Base-by-base conservation (phyloP, 1,140 invertebrate genomes). In the Ooceraea biroi region DNA sequence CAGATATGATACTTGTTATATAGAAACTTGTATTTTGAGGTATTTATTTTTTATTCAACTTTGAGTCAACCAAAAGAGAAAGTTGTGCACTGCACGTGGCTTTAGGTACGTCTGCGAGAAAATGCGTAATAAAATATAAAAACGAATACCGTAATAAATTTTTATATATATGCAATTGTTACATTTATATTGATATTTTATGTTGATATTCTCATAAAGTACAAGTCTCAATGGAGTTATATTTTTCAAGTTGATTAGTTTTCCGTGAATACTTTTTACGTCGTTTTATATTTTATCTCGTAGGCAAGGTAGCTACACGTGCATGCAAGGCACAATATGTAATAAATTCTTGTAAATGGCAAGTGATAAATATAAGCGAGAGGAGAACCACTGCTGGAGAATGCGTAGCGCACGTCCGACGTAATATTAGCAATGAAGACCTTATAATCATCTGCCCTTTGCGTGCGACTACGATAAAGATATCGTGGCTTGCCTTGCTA, bases 401-500 rank as follows among this genome's bases (percentile, higher is more conserved):
- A 85, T 88, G 69, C n/a, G 73, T 63, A 27, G 83, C 27, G 73
- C 78, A 55, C 76, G 60, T 76, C 76, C 44, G 19, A 76, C 46
- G 63, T 85, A 85, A 85, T 82, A 88, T 88, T 74, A 88, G 83
- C 65, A 71, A 85, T 77, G 77, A 88, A 87, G 84, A 85, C 86
- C 44, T 88, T 85, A 82, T 88, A 88, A 88, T 74, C 58, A 74
- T 48, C 63, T 82, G 46, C 44, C 52, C 44, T 82, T 82, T 66
- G 69, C 52, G 61, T 52, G 52, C 61, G 50, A 69, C 76, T 85
- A 2, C 82, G 41, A 85, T 86, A 77, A 73, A 82, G 73, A 85
- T 50, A 74, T 82, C 36, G 36, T 36, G 36, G 48, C 14, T 36
- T 12, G 48, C n/a, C 22, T 48, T 46, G 44, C 19, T 57, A 27